Conservation (phyloP, 1,140 invertebrate species). For the Pseudomyrmex concolor region DNA sequence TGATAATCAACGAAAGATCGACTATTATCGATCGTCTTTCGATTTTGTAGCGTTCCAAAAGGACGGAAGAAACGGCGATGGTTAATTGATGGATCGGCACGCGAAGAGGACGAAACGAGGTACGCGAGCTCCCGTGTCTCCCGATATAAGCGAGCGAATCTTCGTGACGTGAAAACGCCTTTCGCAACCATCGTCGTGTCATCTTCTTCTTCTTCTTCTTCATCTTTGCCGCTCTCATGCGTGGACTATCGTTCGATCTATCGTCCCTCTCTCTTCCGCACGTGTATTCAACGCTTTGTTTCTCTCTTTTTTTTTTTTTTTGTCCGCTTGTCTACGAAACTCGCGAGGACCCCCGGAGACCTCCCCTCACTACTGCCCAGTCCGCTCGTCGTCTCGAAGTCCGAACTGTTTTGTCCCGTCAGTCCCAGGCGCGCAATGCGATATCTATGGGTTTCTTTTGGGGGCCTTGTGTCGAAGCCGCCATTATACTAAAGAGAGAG, state of each 20-base stretch:
- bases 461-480: constrained; percentile 77
- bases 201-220: constrained; percentile 15
- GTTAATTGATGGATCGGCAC: constrained; percentile 83
- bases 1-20: neutral
- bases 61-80: constrained; percentile 77
- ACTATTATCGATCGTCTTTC: neutral
- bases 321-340: constrained; percentile 67
- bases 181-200: constrained; percentile 25
- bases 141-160: constrained; percentile 52
- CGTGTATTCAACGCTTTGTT: neutral
- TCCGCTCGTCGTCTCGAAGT: constrained; percentile 77
- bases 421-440: constrained; percentile 82
- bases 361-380: constrained; percentile 5
- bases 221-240: constrained; percentile 44
- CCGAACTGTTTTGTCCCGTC: constrained; percentile 83
- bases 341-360: constrained; percentile 61
- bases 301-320: constrained; percentile 48
- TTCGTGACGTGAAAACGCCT: constrained; percentile 63
- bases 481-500: constrained; percentile 69
- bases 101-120: constrained; percentile 73
- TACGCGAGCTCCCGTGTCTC: constrained; percentile 63
- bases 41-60: neutral
- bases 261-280: constrained; percentile 16
- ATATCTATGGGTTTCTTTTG: constrained; percentile 83
- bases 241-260: constrained; percentile 24